A percentile compares a stretch with the other conserved stretches of the same genome.
phyloP scores from a whole-genome alignment of 2,888 invertebrate genomes.

The Macropis europaea region DNA sequence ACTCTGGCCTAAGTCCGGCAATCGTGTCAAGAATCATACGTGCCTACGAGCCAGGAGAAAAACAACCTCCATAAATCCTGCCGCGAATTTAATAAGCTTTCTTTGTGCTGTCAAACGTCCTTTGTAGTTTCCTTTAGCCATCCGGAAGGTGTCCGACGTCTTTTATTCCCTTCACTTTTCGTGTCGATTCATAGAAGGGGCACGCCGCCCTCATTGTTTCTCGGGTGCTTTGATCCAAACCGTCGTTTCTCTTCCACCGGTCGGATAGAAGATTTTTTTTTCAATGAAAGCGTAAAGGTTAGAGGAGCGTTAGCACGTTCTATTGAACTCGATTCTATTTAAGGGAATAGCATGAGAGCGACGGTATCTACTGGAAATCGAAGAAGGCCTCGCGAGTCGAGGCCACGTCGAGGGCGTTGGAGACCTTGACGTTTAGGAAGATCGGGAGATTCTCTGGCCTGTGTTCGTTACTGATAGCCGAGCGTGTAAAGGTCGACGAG shows the following conservation, averaged over 20 bases:
- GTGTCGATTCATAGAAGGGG: background rate
- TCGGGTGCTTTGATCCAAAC: background rate
- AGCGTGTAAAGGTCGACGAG: background rate
- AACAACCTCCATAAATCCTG: too few species aligned
- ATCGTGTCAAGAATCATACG: slow-evolving; percentile 34
- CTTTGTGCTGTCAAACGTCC: too few species aligned
- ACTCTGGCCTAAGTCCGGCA: slow-evolving; percentile 12
- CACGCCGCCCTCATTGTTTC: slow-evolving; percentile 12
- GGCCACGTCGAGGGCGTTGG: slow-evolving; percentile 13
- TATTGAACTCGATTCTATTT: slow-evolving; percentile 42
- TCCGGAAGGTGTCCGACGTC: background rate
- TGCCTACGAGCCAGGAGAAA: too few species aligned
- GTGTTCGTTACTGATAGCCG: background rate
- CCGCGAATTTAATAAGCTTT: too few species aligned
- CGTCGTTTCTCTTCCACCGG: background rate
- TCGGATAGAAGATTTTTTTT: slow-evolving; percentile 9
- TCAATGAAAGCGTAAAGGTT: slow-evolving; percentile 32
- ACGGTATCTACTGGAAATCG: slow-evolving; percentile 26
- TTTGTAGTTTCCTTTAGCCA: too few species aligned
- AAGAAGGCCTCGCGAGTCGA: slow-evolving; percentile 20
- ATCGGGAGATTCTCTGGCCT: slow-evolving; percentile 1
- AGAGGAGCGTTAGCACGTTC: slow-evolving; percentile 10
- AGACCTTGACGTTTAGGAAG: slow-evolving; percentile 34
- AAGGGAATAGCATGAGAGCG: slow-evolving; percentile 1
- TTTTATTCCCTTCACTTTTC: background rate